These are phyloP conservation scores for Micronycteris hirsuta DNA, from an alignment of 2,113 vertebrate genomes.

Conservation along the genomic window DNA sequence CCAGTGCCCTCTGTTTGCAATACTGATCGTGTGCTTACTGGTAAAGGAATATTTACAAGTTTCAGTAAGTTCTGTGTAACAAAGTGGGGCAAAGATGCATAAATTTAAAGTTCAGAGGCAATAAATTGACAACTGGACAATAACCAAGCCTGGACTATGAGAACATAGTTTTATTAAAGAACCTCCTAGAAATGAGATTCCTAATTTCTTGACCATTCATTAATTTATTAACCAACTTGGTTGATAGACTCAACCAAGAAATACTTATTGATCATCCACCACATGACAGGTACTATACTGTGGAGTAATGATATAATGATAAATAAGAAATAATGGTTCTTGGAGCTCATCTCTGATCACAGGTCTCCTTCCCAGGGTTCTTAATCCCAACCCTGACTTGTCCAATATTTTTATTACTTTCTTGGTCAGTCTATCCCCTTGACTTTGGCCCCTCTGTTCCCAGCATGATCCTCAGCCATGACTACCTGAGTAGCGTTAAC, in stretches of 20 bases:
- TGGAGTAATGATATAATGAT: not conserved
- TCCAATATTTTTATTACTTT: not conserved
- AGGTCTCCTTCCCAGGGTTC: not conserved
- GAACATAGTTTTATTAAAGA: not conserved
- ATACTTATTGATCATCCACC: not conserved
- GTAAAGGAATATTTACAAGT: not conserved
- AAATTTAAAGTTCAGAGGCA: not conserved
- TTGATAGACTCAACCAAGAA: not conserved
- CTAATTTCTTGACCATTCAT: not conserved
- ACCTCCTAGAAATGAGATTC: not conserved
- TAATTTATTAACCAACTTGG: conserved; percentile 11
- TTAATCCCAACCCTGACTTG: not conserved
- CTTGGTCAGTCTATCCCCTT: not conserved
- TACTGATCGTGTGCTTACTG: not conserved
- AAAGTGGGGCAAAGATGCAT: not conserved
- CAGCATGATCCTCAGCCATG: not conserved
- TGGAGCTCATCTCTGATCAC: not conserved
- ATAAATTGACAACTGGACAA: not conserved
- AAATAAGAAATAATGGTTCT: not conserved
- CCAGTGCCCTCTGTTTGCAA: not conserved
- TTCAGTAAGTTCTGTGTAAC: not conserved
- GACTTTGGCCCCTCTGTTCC: not conserved
- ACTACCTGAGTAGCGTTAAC: not conserved
- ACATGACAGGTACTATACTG: not conserved
- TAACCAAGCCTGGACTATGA: not conserved